Percentiles rank a stretch among this genome's conserved stretches.
These are phyloP conservation scores for Acomys russatus DNA, from an alignment of 2,797 vertebrate species.

Conservation along the genomic window DNA sequence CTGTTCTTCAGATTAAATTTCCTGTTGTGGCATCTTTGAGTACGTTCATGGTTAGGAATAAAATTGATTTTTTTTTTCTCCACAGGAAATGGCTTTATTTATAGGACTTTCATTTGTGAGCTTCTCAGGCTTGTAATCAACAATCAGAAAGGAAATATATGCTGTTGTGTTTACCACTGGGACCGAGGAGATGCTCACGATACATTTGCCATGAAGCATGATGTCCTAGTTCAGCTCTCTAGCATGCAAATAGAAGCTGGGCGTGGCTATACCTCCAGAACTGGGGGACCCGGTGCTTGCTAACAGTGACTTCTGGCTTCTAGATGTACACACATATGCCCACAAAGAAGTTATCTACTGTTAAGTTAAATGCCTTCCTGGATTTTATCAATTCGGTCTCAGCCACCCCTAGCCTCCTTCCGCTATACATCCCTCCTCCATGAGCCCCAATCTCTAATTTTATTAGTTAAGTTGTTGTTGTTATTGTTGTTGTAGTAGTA, in stretches of 20 bases:
- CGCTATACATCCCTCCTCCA: neutral
- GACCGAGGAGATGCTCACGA: neutral
- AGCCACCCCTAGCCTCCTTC: neutral
- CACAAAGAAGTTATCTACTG: neutral
- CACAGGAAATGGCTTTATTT: slow-evolving; percentile 33
- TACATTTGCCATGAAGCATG: neutral
- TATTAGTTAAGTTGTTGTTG: slow-evolving; percentile 7
- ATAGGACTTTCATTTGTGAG: slow-evolving; percentile 23
- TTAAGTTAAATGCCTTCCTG: neutral
- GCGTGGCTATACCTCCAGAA: neutral
- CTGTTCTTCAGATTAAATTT: slow-evolving; percentile 55
- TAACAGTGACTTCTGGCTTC: neutral
- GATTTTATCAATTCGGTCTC: neutral
- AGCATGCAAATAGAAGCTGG: neutral
- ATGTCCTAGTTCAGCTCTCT: neutral
- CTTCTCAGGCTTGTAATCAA: slow-evolving; percentile 32
- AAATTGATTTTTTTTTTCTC: neutral
- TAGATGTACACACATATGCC: neutral
- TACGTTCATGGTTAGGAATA: slow-evolving; percentile 14
- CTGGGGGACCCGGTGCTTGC: neutral
- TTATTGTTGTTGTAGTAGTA: no score
- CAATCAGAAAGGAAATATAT: neutral
- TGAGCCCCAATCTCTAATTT: neutral
- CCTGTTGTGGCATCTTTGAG: neutral
- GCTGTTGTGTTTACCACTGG: neutral